Base-by-base conservation (phyloP, 2,888 invertebrate species). In the Lissonota sp. region DNA sequence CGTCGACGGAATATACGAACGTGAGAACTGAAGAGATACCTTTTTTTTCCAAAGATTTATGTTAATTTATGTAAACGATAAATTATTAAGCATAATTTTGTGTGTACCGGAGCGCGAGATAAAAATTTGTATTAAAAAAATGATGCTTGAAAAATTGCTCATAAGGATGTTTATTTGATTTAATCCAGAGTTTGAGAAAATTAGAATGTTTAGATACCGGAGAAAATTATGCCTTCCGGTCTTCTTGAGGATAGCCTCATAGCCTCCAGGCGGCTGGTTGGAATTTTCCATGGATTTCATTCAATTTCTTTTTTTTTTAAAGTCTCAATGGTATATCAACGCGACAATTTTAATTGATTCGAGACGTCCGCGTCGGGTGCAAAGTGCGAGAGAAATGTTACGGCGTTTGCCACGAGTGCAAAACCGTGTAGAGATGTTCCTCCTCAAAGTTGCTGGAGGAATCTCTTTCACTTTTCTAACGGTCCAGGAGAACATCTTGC, bases 391-490 rank as follows among this genome's bases (percentile, higher is more conserved):
- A 63, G 37, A 62, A 72, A 60, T 46, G 39, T 39, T 26, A 4
- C 44, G 6, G 2, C 49, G 40, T 10, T 71, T 60, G 39, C 60
- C 58, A 46, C 44, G 69, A 79, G 79, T 64, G 69, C 69, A 74
- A 74, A 79, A 57, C 26, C 79, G 49, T 79, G 72, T 69, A 69
- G 67, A 60, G 67, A 53, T 46, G 49, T 42, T 79, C 79, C 64
- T 74, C 46, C 42, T 37, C 4, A 16, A 26, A 49, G 39, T 7
- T 42, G 57, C 10, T n/a, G 26, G 49, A 67, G 42, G n/a, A 49
- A 73, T 55, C 57, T 73, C 79, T 79, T 74, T 79, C 79, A 79
- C 79, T 70, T 69, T 79, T 7, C 73, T 58, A 69, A 46, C 42
- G 51, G 62, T 14, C 39, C 63, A 57, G 46, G 40, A n/a, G 37